These are phyloP conservation scores for Alfaro cultratus DNA, from an alignment of 2,797 vertebrate species.

Conservation along the genomic window DNA sequence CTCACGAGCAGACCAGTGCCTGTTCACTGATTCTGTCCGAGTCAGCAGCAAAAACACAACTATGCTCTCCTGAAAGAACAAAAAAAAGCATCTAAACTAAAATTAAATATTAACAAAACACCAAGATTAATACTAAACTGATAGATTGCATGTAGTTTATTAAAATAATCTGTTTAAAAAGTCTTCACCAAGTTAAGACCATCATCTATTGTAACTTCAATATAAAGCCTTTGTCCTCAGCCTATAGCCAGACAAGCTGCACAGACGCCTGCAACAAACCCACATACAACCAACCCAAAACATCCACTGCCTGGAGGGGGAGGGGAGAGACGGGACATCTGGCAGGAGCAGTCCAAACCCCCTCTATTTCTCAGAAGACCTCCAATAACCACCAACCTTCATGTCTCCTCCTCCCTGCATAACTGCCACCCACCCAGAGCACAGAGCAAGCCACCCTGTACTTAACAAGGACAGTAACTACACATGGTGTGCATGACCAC, in stretches of 20 bases:
- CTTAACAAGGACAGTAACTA: constrained; percentile 5
- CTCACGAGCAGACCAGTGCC: constrained; percentile 62
- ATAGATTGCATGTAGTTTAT: neutral
- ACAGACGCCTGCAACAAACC: constrained; percentile 45
- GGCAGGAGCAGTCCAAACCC: constrained; percentile 70
- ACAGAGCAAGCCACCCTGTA: neutral
- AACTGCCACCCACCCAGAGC: neutral
- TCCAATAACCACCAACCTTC: constrained; percentile 49
- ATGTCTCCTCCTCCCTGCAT: constrained; percentile 34
- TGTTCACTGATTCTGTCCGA: constrained; percentile 57
- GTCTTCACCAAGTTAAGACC: neutral
- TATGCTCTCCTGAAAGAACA: neutral
- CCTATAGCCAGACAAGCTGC: constrained; percentile 10
- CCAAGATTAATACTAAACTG: neutral
- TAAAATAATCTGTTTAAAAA: neutral
- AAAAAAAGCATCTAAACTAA: neutral
- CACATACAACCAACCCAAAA: constrained; percentile 28
- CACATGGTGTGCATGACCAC: constrained; percentile 4
- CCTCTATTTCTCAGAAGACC: constrained; percentile 61
- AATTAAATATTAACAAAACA: neutral
- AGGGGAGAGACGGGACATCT: constrained; percentile 78
- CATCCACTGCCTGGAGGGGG: constrained; percentile 55
- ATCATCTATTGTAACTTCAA: constrained; percentile 38
- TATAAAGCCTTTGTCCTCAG: constrained; percentile 4
- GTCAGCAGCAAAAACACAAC: constrained; percentile 68